Evolutionary conservation across 2,113 vertebrate genomes (phyloP).

Genomic region (Ailurus styani): DNA sequence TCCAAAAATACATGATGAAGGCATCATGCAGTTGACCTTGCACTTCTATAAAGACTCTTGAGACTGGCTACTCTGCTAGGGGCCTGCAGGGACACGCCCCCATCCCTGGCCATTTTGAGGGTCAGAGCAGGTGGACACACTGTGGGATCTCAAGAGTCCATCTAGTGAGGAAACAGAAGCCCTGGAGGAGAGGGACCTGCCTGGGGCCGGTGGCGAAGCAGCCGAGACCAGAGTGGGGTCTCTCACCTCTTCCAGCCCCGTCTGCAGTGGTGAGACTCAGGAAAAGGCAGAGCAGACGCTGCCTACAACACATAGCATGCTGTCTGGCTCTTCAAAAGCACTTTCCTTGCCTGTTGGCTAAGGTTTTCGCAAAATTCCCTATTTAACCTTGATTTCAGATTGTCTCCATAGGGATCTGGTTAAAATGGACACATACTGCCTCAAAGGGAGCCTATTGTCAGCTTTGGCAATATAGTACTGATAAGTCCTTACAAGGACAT

Average conservation of each 20-base stretch:
- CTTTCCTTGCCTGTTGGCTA: neutral
- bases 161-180: neutral
- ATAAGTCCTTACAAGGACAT: neutral
- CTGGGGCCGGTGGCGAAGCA: too few species aligned
- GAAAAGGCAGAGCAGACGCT: accelerated
- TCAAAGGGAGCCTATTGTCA: neutral
- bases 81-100: too few species aligned
- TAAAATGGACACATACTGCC: neutral
- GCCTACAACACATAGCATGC: accelerated
- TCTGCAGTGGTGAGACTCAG: too few species aligned
- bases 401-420: neutral
- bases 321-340: neutral
- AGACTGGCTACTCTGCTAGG: neutral
- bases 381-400: neutral
- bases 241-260: neutral
- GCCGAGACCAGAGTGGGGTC: neutral
- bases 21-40: neutral
- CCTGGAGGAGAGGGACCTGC: neutral
- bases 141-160: neutral
- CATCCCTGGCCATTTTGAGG: accelerated
- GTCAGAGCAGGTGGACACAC: neutral
- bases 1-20: neutral
- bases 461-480: neutral
- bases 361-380: neutral
- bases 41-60: too few species aligned